Percentiles rank a stretch among this genome's conserved stretches.
Evolutionary conservation across 2,797 vertebrate species (phyloP).

Genomic region (Anabas testudineus): DNA sequence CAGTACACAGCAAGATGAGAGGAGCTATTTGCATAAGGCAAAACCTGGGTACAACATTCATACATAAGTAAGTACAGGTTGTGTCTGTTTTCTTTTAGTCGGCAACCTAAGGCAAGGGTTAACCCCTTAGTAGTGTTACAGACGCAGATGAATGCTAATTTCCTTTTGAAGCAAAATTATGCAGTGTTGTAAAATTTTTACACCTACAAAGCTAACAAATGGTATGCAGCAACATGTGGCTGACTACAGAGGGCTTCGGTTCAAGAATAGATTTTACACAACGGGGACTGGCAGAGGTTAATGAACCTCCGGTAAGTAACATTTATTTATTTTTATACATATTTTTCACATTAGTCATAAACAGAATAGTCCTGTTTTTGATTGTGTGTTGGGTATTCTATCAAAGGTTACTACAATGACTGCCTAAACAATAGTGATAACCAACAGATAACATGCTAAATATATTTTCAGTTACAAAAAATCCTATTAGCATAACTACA

Average conservation of each 20-base stretch:
- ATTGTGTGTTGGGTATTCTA: conserved; percentile 26
- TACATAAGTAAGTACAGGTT: conserved; percentile 49
- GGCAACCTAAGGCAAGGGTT: conserved; percentile 53
- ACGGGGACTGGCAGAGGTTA: conserved; percentile 55
- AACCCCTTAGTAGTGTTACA: conserved; percentile 35
- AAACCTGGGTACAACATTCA: conserved; percentile 42
- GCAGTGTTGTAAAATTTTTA: conserved; percentile 52
- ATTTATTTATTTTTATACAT: conserved; percentile 42
- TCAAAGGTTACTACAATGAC: conserved; percentile 1
- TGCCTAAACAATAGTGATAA: conserved; percentile 14
- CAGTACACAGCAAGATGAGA: conserved; percentile 42
- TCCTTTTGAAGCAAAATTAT: conserved; percentile 49
- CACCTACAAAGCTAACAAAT: conserved; percentile 49
- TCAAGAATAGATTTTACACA: conserved; percentile 36
- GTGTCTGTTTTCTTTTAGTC: conserved; percentile 45
- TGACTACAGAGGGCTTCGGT: conserved; percentile 27
- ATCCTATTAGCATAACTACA: not conserved
- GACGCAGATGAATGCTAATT: conserved; percentile 52
- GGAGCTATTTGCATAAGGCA: conserved; percentile 51
- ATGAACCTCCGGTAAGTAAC: conserved; percentile 56
- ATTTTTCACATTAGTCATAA: conserved; percentile 32
- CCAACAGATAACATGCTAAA: not conserved
- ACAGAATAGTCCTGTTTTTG: conserved; percentile 35
- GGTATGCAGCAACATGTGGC: conserved; percentile 49
- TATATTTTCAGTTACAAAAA: not conserved